Base-by-base conservation (phyloP, 1,140 invertebrate species). In the Oreohelix idahoensis region DNA sequence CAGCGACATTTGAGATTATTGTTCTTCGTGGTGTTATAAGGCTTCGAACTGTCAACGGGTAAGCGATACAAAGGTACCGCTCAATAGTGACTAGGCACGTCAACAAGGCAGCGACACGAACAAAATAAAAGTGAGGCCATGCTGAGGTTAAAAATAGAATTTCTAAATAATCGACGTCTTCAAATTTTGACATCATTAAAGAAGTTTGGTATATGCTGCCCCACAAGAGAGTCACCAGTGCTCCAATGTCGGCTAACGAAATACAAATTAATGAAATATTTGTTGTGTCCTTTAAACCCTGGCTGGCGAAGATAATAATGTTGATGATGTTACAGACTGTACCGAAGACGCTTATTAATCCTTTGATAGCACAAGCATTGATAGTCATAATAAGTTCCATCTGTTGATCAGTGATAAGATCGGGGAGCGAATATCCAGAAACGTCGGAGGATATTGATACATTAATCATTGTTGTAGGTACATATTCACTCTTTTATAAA, bases 71-170 rank as follows among this genome's bases (percentile, higher is more conserved):
- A 13, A 77, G 15, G 32, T 53, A 77, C 20, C 74, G 20, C 45
- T 77, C 74, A 23, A 77, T 17, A 15, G 74, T 77, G 26, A 77
- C 36, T 36, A 45, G 42, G 38, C 20, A 36, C 13, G 45, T 77
- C 11, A 77, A 11, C 45, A 36, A 77, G 15, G 36, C 42, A 5
- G 49, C 20, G 5, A 77, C 42, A 5, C 74, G 39, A 5, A 39
- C 32, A 29, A 77, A 77, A 36, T n/a, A 51, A 5, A 77, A 26
- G 74, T 77, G 74, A 4, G 74, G 74, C 74, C 74, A 77, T 23
- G 36, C 45, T 23, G 42, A 36, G 2, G 74, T 77, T 11, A 49
- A 10, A n/a, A 42, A 38, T 8, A 15, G 45, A 26, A 77, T 36
- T 15, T 29, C 39, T 23, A 29, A 13, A 26, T 29, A 29, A 32